Evolutionary conservation across 2,797 vertebrate genomes (phyloP), one percentile per base, ranked within the genome.

Genomic region (Cuniculus paca): DNA sequence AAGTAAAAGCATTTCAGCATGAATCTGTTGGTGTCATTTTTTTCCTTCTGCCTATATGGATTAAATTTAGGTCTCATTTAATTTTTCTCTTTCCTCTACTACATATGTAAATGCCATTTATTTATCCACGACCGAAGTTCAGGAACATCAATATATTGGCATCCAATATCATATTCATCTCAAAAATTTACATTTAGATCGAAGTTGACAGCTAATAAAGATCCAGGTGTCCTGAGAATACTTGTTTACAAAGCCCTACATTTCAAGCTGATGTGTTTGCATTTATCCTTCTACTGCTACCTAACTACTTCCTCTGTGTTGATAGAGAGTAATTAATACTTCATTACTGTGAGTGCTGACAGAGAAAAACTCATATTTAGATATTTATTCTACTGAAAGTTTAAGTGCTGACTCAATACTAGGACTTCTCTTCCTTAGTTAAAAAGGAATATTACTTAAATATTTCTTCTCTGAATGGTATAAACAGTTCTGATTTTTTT

Each of bases 161-260:
- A 84, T 86, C 24, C 45, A 34, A 77, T 82, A 89, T 72, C 42
- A 63, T 42, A 80, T 0, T 72, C 70, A 89, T 60, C 89, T 83
- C 5, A 91, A 93, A 91, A 83, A 87, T 80, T 79, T 94, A 56
- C 63, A 90, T 90, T 91, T 77, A 52, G 6, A 80, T 95, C 31
- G 80, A 80, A 93, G 60, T 94, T 90, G 90, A 89, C 90, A 86
- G n/a, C 61, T 95, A 94, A 77, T 94, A 81, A 88, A 70, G 42
- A 94, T 50, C 52, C 70, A 91, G 72, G 52, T 94, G 63, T 84
- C 94, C 78, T 92, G 68, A 82, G 92, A 91, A 92, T 92, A 17
- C 10, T 83, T 96, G 56, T 85, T 94, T 95, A 96, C 52, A 70
- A 88, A 96, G 90, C 12, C 2, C n/a, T 72, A 0, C 54, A 12